Percentiles rank a stretch among this genome's conserved stretches.
phyloP scores from a whole-genome alignment of 2,797 vertebrate species.

The Alectoris magna region DNA sequence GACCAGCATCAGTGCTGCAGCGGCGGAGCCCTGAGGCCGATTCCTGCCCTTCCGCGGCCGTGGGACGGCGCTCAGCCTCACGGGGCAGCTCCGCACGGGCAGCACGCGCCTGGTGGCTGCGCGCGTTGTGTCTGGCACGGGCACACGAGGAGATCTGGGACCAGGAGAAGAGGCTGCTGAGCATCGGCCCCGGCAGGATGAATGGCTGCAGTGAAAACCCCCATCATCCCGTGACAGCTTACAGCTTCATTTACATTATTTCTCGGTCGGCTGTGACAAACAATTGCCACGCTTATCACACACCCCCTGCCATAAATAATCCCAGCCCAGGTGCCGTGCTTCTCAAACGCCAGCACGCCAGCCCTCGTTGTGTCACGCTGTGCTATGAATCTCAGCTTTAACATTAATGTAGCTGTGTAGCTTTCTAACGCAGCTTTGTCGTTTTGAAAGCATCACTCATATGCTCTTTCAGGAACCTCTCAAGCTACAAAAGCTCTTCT shows the following conservation, averaged over 20 bases:
- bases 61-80: not conserved
- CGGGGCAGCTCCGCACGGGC: not conserved
- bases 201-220: not conserved
- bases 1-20: not conserved
- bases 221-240: conserved; percentile 6
- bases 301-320: not conserved
- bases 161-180: not conserved
- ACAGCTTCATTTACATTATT: conserved; percentile 24
- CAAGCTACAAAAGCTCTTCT: conserved; percentile 26
- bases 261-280: conserved; percentile 17
- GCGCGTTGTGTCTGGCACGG: not conserved
- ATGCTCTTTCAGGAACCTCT: conserved; percentile 10
- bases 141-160: not conserved
- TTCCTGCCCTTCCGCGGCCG: not conserved
- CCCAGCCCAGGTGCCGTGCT: not conserved
- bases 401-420: not conserved
- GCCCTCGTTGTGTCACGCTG: not conserved
- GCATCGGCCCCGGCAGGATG: not conserved
- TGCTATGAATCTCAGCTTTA: conserved; percentile 20
- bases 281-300: not conserved
- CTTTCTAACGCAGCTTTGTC: conserved; percentile 50
- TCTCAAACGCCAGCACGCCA: accelerated
- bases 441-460: conserved; percentile 40
- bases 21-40: not conserved
- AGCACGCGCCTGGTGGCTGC: not conserved